Conservation (phyloP, 2,888 invertebrate genomes). For the Mantis religiosa region DNA sequence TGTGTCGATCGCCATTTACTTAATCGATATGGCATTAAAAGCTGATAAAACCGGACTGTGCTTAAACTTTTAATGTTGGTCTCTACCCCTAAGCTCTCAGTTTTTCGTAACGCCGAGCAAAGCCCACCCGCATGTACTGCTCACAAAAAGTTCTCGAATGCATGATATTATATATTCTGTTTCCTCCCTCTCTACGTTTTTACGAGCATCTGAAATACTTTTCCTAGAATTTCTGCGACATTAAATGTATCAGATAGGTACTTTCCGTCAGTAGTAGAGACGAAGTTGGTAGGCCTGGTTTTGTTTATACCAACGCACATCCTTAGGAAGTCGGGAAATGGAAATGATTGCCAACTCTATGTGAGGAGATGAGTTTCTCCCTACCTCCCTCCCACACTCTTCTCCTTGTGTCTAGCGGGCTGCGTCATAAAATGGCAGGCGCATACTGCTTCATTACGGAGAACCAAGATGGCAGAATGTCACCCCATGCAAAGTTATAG, state of each 20-base stretch:
- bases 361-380: background rate
- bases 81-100: no score
- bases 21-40: no score
- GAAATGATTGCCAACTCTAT: background rate
- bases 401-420: background rate
- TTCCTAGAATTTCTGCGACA: background rate
- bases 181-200: background rate
- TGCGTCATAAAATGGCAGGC: conserved; percentile 3
- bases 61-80: no score
- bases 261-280: background rate
- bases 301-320: background rate
- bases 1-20: no score
- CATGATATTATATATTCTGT: no score
- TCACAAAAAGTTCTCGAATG: no score
- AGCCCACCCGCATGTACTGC: no score
- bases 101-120: no score
- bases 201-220: background rate
- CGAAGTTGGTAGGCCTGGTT: background rate
- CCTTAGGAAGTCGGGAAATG: background rate
- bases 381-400: background rate
- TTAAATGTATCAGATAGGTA: background rate
- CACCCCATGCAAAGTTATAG: conserved; percentile 9
- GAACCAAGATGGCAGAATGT: conserved; percentile 1
- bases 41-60: no score
- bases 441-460: background rate